Percentiles rank a stretch among this genome's conserved stretches.
Evolutionary conservation across 2,888 invertebrate species (phyloP).

Genomic region (Tholera decimalis): DNA sequence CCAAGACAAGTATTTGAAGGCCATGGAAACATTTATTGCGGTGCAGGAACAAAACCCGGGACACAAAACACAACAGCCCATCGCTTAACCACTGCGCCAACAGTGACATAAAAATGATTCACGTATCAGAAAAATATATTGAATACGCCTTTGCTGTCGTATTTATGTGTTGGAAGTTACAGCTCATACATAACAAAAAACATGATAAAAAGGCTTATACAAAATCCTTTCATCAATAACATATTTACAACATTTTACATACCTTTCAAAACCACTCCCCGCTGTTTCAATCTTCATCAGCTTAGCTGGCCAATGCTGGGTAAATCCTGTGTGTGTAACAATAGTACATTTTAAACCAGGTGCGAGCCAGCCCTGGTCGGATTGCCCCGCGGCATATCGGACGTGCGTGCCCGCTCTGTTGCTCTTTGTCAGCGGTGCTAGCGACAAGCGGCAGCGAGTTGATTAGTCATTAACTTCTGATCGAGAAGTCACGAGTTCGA

Average conservation of each 20-base stretch:
- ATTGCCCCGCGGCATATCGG: conserved; percentile 80
- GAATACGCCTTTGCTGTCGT: no score
- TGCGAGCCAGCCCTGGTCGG: conserved; percentile 75
- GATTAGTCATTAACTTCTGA: no score
- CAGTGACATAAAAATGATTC: no score
- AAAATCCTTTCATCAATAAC: neutral
- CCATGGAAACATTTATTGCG: no score
- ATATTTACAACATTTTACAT: neutral
- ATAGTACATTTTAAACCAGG: conserved; percentile 74
- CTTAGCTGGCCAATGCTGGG: conserved; percentile 17
- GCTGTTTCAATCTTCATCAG: conserved; percentile 35
- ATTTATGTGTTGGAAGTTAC: no score
- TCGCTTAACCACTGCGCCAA: no score
- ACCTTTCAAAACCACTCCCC: neutral
- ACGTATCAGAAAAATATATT: no score
- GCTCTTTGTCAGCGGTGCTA: conserved; percentile 69
- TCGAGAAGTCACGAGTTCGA: no score
- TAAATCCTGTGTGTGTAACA: conserved; percentile 38
- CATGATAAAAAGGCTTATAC: neutral
- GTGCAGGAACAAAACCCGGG: no score
- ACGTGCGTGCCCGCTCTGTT: conserved; percentile 79
- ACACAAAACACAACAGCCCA: no score
- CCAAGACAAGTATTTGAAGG: no score
- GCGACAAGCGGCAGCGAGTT: conserved; percentile 61
- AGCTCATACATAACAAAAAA: no score